Evolutionary conservation across 2,797 vertebrate species (phyloP), one percentile per base, ranked within the genome.

Genomic region (Fratercula arctica): DNA sequence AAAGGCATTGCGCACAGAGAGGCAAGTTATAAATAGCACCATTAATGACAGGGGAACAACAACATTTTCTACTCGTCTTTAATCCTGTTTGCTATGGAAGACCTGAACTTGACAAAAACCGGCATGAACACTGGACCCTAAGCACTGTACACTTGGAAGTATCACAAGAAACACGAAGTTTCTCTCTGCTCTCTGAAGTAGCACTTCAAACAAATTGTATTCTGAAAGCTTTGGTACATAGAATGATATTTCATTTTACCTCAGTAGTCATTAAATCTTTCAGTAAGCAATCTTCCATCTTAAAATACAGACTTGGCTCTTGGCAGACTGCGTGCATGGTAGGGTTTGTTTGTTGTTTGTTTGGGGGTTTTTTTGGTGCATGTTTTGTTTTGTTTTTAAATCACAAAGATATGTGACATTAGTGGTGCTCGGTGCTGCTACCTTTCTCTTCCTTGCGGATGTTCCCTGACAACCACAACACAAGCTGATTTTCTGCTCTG

Each of bases 11-110:
- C 0, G 6, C 53, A 48, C 24, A 60, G 68, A n/a, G 43, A 75
- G 61, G 41, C 72, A 81, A 35, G 25, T 78, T 84, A 88, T 75
- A 94, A 93, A 95, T 29, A 88, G 73, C 21, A 53, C 48, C 9
- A 4, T 13, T 56, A 50, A 3, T 51, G 75, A 53, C 5, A 51
- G 26, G 18, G 66, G 46, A 86, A 92, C 29, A 64, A 63, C 10
- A 28, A 69, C 39, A 53, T 82, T 31, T 85, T 54, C 48, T 54
- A 46, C 37, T 68, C 7, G 1, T 35, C 70, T 82, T 87, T 51
- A 76, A 53, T 54, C 54, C 37, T 64, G 23, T 56, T 94, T 70
- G 59, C 60, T 68, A 39, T 1, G 4, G 70, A 87, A 93, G 90
- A 84, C 13, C 15, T 89, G 51, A 81, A 6, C 39, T 85, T 66